Conservation (phyloP, 2,113 vertebrate species). For the Oreocharis arfaki region DNA sequence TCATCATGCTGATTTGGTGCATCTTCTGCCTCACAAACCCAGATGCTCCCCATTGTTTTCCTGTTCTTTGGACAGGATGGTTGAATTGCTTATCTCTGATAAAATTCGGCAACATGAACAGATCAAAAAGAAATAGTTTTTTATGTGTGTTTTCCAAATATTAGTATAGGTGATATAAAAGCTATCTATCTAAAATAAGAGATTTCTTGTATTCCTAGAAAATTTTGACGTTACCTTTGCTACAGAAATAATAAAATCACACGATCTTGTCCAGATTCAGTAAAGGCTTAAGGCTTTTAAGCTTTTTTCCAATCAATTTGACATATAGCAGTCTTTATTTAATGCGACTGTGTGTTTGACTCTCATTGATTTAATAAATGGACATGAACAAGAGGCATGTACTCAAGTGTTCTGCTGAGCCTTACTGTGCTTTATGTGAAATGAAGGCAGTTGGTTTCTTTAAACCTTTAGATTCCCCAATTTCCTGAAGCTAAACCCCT, state of each 20-base stretch:
- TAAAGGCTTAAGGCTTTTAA: neutral
- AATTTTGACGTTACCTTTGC: neutral
- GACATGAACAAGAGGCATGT: neutral
- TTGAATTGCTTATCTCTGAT: neutral
- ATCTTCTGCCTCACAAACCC: neutral
- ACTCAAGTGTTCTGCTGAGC: neutral
- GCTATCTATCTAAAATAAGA: neutral
- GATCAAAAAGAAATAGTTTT: neutral
- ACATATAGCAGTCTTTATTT: neutral
- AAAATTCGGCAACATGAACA: neutral
- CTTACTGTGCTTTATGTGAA: neutral
- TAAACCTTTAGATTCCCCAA: neutral
- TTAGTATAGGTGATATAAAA: neutral
- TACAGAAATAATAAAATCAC: neutral
- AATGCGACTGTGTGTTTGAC: neutral
- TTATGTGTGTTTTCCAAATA: neutral
- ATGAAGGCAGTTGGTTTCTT: neutral
- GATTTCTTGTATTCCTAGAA: neutral
- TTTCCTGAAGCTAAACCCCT: constrained; percentile 29
- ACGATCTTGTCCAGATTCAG: neutral
- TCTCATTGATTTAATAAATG: neutral
- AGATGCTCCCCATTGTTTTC: neutral
- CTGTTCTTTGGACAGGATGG: neutral
- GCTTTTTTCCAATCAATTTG: neutral
- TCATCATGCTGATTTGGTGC: neutral